phyloP scores from a whole-genome alignment of 2,888 invertebrate genomes.

The Tipula unca region DNA sequence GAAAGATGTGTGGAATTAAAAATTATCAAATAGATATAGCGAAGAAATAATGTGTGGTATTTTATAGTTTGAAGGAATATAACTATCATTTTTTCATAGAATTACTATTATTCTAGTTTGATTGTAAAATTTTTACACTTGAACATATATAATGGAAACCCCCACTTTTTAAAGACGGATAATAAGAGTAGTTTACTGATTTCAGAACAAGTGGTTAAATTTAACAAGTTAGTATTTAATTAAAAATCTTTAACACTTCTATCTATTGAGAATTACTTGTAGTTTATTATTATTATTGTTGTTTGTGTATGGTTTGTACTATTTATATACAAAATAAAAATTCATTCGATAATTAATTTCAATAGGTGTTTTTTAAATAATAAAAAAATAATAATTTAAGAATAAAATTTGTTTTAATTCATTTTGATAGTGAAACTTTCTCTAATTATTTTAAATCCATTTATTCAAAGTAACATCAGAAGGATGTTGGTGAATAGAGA shows the following conservation, averaged over 20 bases:
- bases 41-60: background rate
- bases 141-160: background rate
- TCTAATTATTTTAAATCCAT: background rate
- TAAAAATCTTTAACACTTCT: background rate
- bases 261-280: background rate
- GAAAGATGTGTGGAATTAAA: background rate
- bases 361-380: background rate
- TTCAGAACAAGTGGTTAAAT: background rate
- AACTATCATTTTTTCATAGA: too few relatives aligned
- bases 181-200: background rate
- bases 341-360: background rate
- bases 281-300: background rate
- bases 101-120: too few relatives aligned
- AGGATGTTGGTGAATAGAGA: background rate
- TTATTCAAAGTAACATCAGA: constrained; percentile 8
- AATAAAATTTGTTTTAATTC: background rate
- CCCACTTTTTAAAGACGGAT: background rate
- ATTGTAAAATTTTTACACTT: too few relatives aligned
- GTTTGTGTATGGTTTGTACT: background rate
- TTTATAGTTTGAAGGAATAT: too few relatives aligned
- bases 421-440: background rate
- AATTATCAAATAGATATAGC: background rate
- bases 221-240: background rate
- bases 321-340: background rate
- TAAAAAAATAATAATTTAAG: background rate